phyloP scores from a whole-genome alignment of 2,888 invertebrate genomes.

The Cistogaster globosa region DNA sequence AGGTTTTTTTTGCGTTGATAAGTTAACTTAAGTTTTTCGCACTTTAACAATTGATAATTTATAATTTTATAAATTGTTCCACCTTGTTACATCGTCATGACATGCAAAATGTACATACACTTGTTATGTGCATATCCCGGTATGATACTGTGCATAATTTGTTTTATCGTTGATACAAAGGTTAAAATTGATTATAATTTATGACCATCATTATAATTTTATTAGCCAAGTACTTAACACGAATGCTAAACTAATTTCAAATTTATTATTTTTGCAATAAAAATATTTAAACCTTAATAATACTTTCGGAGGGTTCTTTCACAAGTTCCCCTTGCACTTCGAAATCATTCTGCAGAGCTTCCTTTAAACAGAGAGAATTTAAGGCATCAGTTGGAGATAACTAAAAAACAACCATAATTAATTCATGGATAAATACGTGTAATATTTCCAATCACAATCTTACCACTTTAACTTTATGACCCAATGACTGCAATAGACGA shows the following conservation, averaged over 20 bases:
- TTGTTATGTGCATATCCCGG: too few relatives aligned
- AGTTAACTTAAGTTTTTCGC: too few relatives aligned
- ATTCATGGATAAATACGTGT: not conserved
- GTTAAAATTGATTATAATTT: too few relatives aligned
- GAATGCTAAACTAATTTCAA: not conserved
- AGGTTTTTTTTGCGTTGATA: too few relatives aligned
- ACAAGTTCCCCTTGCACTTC: not conserved
- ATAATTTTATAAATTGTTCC: too few relatives aligned
- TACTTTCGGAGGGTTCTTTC: constrained; percentile 40
- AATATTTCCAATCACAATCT: constrained; percentile 40
- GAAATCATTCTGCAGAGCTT: constrained; percentile 3
- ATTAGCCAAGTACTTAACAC: not conserved
- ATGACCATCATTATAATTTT: too few relatives aligned
- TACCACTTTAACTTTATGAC: constrained; percentile 78
- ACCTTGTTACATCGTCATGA: too few relatives aligned
- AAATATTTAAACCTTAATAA: constrained; percentile 46
- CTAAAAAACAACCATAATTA: constrained; percentile 36
- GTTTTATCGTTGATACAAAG: too few relatives aligned
- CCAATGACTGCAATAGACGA: constrained; percentile 76
- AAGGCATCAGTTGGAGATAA: constrained; percentile 24
- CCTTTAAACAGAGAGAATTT: constrained; percentile 25
- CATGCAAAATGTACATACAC: too few relatives aligned
- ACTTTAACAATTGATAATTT: too few relatives aligned
- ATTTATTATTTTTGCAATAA: constrained; percentile 4
- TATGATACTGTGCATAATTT: too few relatives aligned